phyloP scores from a whole-genome alignment of 92 coral and sea anemone genomes.

The Hydrozoanthus gracilis region DNA sequence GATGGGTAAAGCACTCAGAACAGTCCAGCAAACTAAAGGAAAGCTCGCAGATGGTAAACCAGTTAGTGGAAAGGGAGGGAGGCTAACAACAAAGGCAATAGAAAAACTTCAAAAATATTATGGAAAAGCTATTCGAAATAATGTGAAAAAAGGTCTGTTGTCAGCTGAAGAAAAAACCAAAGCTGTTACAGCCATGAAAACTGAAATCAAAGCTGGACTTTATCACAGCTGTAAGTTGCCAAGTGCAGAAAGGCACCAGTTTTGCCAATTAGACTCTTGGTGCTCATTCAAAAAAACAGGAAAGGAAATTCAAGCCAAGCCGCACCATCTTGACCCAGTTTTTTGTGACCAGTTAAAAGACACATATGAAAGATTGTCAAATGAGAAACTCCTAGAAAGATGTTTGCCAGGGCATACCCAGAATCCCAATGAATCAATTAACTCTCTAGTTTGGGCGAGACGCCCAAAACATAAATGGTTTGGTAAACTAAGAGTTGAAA shows the following conservation, averaged over 20 bases:
- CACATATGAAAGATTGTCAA: conserved; percentile 34
- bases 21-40: conserved; percentile 3
- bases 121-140: neutral
- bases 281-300: conserved; percentile 41
- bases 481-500: conserved; percentile 51
- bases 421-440: conserved; percentile 48
- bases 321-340: too few relatives aligned
- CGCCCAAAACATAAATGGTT: conserved; percentile 65
- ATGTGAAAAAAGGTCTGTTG: conserved; percentile 17
- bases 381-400: conserved; percentile 36
- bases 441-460: conserved; percentile 32
- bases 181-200: neutral
- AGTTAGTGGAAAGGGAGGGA: neutral
- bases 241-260: conserved; percentile 52
- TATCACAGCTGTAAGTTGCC: conserved; percentile 60
- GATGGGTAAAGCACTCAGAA: conserved; percentile 29
- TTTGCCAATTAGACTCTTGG: conserved; percentile 49
- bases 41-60: conserved; percentile 28
- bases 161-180: neutral
- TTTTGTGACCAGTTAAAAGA: conserved; percentile 25
- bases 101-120: neutral
- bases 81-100: neutral
- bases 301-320: conserved; percentile 23
- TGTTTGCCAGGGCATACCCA: conserved; percentile 62
- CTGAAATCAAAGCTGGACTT: conserved; percentile 56